Evolutionary conservation across 2,888 invertebrate genomes (phyloP), one percentile per base, ranked within the genome.

Genomic region (Agriopis marginaria): DNA sequence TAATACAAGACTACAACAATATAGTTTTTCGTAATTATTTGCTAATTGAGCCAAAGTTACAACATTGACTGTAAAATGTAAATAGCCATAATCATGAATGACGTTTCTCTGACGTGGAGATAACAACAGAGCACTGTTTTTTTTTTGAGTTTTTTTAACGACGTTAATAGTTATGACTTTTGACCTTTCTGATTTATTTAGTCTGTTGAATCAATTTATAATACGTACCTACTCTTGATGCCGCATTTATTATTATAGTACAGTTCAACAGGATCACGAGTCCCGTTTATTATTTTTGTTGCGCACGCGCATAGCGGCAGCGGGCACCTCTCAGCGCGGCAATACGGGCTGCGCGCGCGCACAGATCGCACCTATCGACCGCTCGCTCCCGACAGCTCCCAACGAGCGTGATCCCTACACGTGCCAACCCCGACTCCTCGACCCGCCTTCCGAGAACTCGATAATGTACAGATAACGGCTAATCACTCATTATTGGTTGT

Each of bases 381-480:
- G 9, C 62, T 60, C 86, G 81, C 75, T 79, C 82, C 81, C 82
- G 79, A 84, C 77, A 82, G 82, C 86, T 81, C 82, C 80, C 77
- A 76, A 75, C 76, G 82, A 79, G 71, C 85, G 83, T 88, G 85
- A 17, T 45, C 90, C 88, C 77, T 75, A 78, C 79, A 65, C 66
- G 62, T 79, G 77, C 80, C 78, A 70, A 75, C 68, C 72, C 7
- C 68, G 75, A 10, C 60, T 54, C 40, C 58, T 70, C 82, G 75
- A 78, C 71, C 81, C 84, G 77, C 76, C 84, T 88, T 85, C 87
- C 84, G 74, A 81, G 86, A 86, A 86, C 77, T 66, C 71, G 78
- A 89, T 89, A 87, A 92, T 92, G 92, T 78, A 76, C 82, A 84
- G 88, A 89, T 91, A 90, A 80, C 75, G 74, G 71, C 82, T 86